These are phyloP conservation scores for Pseudomugil tenellus DNA, from an alignment of 2,797 vertebrate species.

Conservation along the genomic window DNA sequence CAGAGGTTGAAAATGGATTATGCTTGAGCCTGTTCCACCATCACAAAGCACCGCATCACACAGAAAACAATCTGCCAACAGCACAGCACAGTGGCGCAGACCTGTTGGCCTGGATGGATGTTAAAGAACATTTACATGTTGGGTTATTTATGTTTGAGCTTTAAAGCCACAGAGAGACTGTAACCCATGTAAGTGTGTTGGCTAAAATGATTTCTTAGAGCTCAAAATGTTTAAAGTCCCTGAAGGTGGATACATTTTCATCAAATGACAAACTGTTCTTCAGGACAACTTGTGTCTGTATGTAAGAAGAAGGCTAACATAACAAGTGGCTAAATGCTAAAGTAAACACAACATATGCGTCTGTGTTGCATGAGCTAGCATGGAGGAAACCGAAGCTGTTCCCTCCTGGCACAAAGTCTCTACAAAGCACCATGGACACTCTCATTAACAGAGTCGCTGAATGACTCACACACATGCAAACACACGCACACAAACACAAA, in stretches of 20 bases:
- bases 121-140: slow-evolving; percentile 29
- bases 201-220: slow-evolving; percentile 12
- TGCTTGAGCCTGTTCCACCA: slow-evolving; percentile 29
- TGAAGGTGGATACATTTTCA: slow-evolving; percentile 10
- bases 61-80: slow-evolving; percentile 30
- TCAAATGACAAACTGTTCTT: slow-evolving; percentile 11
- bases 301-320: slow-evolving; percentile 13
- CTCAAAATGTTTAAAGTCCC: not conserved
- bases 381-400: slow-evolving; percentile 54
- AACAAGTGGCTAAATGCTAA: slow-evolving; percentile 2
- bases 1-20: slow-evolving; percentile 58
- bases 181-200: too few species aligned
- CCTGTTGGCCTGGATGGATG: slow-evolving; percentile 25
- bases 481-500: slow-evolving; percentile 22
- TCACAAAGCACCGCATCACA: slow-evolving; percentile 43
- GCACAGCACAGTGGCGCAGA: slow-evolving; percentile 29
- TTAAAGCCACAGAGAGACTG: not conserved
- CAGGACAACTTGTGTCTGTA: not conserved
- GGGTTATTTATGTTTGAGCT: slow-evolving; percentile 18
- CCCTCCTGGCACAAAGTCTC: slow-evolving; percentile 65
- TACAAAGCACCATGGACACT: slow-evolving; percentile 63
- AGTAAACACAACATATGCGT: slow-evolving; percentile 25
- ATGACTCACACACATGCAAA: slow-evolving; percentile 43
- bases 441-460: slow-evolving; percentile 56
- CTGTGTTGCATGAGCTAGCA: slow-evolving; percentile 42